Evolutionary conservation across 2,113 vertebrate genomes (phyloP).

Genomic region (Chlamydotis undulata): DNA sequence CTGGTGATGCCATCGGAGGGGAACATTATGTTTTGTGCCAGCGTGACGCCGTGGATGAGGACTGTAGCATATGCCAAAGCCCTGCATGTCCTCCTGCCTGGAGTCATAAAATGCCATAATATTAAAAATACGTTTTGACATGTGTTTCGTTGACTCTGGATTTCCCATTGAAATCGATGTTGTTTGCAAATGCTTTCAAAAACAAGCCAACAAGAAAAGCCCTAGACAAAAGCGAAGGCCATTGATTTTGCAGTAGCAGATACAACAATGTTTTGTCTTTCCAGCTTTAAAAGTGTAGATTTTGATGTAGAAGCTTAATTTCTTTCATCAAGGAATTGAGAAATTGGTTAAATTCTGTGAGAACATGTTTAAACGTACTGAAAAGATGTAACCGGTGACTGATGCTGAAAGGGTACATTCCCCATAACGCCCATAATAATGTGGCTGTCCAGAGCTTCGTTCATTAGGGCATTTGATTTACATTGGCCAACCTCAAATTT

Average conservation of each 20-base stretch:
- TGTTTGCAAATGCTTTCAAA: neutral
- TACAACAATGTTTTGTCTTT: neutral
- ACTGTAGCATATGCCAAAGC: neutral
- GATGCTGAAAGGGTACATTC: conserved; percentile 6
- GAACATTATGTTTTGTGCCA: neutral
- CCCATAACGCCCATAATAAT: conserved; percentile 40
- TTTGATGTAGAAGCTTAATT: conserved; percentile 2
- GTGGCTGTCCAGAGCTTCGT: neutral
- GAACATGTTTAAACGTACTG: neutral
- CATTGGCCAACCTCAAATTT: conserved; percentile 21
- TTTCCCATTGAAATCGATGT: neutral
- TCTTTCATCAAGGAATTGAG: conserved; percentile 24
- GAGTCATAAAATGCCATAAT: neutral
- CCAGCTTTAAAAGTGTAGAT: neutral
- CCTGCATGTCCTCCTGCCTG: neutral
- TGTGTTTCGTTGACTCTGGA: neutral
- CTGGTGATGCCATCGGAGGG: neutral
- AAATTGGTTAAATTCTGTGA: neutral
- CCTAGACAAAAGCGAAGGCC: neutral
- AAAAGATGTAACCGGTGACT: neutral
- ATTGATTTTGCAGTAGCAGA: fast-evolving
- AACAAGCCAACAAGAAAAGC: neutral
- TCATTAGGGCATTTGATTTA: conserved; percentile 29
- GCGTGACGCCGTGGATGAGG: neutral
- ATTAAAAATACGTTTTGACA: neutral